Percentiles rank a stretch among this genome's conserved stretches.
Conservation (phyloP, 1,140 invertebrate genomes). For the Zaprionus africanus region DNA sequence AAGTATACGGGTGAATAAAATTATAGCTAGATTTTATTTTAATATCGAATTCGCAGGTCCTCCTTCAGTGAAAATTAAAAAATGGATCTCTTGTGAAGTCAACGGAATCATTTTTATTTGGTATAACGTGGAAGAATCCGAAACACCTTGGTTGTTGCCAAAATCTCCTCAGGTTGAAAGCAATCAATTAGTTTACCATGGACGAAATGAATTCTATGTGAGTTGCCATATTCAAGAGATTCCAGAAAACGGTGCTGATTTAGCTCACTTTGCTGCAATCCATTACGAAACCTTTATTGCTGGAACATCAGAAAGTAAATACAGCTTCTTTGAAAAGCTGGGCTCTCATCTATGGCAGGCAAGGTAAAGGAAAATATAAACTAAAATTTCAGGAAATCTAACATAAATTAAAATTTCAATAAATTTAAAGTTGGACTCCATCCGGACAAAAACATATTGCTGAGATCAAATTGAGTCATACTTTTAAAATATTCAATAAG, state of each 20-base stretch:
- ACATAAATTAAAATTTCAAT: neutral
- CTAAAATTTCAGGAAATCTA: neutral
- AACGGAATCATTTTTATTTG: conserved; percentile 93
- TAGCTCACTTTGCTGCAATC: conserved; percentile 91
- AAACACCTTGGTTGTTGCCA: conserved; percentile 88
- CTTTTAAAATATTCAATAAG: conserved; percentile 54
- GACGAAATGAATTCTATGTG: conserved; percentile 91
- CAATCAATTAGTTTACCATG: conserved; percentile 88
- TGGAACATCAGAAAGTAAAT: conserved; percentile 85
- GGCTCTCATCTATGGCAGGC: conserved; percentile 72
- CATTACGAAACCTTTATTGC: conserved; percentile 88
- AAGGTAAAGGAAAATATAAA: conserved; percentile 43
- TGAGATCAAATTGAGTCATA: conserved; percentile 59
- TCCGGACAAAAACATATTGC: conserved; percentile 63
- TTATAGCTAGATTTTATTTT: neutral
- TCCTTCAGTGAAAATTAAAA: conserved; percentile 86
- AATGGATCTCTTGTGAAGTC: conserved; percentile 88
- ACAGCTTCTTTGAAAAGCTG: conserved; percentile 19
- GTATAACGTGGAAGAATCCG: conserved; percentile 91
- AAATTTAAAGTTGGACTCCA: conserved; percentile 54
- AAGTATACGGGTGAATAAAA: conserved; percentile 22
- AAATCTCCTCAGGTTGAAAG: conserved; percentile 86
- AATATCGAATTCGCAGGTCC: conserved; percentile 77
- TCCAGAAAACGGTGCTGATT: conserved; percentile 95
- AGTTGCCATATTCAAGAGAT: conserved; percentile 94